A percentile compares a stretch with the other conserved stretches of the same genome.
Conservation (phyloP, 2,797 vertebrate species). For the Prunella strophiata region DNA sequence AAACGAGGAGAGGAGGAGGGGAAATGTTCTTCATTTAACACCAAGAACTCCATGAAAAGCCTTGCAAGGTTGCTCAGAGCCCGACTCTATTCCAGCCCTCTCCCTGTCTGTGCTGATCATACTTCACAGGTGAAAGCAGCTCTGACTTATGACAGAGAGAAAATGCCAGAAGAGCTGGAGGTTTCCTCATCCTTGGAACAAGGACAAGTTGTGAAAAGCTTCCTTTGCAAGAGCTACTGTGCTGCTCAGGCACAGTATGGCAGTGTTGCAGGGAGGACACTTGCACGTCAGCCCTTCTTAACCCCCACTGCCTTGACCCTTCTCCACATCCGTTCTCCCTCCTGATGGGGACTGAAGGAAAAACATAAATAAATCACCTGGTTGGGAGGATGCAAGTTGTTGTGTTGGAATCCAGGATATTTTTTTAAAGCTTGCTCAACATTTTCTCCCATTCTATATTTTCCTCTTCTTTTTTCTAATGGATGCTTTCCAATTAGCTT, state of each 20-base stretch:
- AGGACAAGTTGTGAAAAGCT: slow-evolving; percentile 49
- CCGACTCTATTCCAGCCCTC: neutral
- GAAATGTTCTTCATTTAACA: slow-evolving; percentile 40
- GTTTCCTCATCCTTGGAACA: slow-evolving; percentile 60
- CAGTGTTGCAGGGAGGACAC: slow-evolving; percentile 19
- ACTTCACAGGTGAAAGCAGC: slow-evolving; percentile 55
- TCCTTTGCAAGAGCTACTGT: slow-evolving; percentile 38
- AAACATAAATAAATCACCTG: neutral
- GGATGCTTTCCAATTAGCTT: neutral
- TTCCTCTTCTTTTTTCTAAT: neutral
- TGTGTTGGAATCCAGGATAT: neutral
- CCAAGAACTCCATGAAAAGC: slow-evolving; percentile 48
- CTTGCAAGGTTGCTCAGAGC: neutral
- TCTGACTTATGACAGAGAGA: slow-evolving; percentile 40
- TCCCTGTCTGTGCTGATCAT: neutral
- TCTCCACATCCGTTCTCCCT: neutral
- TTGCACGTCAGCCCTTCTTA: neutral
- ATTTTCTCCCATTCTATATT: neutral
- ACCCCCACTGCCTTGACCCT: neutral
- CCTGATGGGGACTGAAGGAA: neutral
- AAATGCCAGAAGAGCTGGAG: slow-evolving; percentile 62
- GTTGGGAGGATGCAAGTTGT: neutral
- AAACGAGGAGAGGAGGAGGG: slow-evolving; percentile 57
- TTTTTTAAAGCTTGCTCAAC: neutral
- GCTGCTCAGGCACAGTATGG: slow-evolving; percentile 47